phyloP scores from a whole-genome alignment of 1,140 invertebrate species.

The Chrysopa pallens region DNA sequence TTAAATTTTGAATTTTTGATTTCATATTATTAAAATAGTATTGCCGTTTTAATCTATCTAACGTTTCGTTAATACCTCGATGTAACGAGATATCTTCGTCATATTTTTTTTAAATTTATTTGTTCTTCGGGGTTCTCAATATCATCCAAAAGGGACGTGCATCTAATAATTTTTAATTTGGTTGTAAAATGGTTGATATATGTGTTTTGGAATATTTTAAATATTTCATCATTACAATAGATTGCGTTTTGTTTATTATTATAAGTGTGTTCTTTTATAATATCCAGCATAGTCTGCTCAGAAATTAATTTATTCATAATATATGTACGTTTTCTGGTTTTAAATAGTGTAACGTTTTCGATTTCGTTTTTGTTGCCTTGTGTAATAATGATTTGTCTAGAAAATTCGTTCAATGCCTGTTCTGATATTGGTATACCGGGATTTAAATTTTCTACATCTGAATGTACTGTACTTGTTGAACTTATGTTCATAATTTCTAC shows the following conservation, averaged over 20 bases:
- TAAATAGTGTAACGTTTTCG: no score
- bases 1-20: no score
- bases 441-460: constrained; percentile 1
- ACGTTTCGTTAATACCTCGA: neutral
- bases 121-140: neutral
- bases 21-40: no score
- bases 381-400: neutral
- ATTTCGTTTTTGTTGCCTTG: neutral
- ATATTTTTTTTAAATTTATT: neutral
- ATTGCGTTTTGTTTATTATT: neutral
- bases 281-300: neutral
- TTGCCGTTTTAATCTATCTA: neutral
- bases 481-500: constrained; percentile 13
- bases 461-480: neutral
- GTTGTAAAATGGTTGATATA: neutral
- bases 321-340: neutral
- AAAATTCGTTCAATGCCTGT: neutral
- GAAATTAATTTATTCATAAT: neutral
- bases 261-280: neutral
- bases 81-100: neutral
- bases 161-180: neutral
- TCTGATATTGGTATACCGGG: neutral
- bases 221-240: neutral
- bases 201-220: neutral
- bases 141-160: neutral